These are phyloP conservation scores for Leguminivora glycinivorella DNA, from an alignment of 1,140 invertebrate species.

Conservation along the genomic window DNA sequence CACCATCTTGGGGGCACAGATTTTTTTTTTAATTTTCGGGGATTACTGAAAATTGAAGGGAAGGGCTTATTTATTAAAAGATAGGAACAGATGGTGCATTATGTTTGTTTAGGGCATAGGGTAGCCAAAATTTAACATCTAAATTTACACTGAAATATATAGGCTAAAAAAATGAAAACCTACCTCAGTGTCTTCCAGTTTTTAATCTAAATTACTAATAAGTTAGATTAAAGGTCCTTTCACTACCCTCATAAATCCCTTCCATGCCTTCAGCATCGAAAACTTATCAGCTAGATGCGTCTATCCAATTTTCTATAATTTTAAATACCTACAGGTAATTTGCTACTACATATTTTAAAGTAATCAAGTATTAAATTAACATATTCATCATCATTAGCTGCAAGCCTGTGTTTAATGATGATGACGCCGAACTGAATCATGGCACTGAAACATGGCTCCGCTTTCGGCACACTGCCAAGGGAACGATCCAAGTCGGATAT, in stretches of 20 bases:
- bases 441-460: too few relatives aligned
- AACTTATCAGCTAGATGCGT: neutral
- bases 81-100: neutral
- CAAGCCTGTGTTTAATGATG: neutral
- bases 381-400: neutral
- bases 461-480: neutral
- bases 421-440: neutral
- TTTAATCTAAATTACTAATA: too few relatives aligned
- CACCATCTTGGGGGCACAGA: slow-evolving; percentile 40
- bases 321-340: neutral
- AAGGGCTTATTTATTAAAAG: slow-evolving; percentile 4
- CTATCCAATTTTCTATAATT: neutral
- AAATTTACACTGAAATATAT: too few relatives aligned
- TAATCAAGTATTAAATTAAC: neutral
- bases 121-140: neutral
- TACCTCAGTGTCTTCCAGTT: too few relatives aligned
- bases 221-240: too few relatives aligned
- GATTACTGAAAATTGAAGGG: slow-evolving; percentile 31
- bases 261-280: neutral
- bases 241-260: too few relatives aligned
- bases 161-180: too few relatives aligned
- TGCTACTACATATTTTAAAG: neutral
- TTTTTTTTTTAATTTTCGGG: slow-evolving; percentile 47
- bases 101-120: neutral
- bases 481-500: neutral